Evolutionary conservation across 2,888 invertebrate genomes (phyloP), one percentile per base, ranked within the genome.

Genomic region (Tetanocera ferruginea): DNA sequence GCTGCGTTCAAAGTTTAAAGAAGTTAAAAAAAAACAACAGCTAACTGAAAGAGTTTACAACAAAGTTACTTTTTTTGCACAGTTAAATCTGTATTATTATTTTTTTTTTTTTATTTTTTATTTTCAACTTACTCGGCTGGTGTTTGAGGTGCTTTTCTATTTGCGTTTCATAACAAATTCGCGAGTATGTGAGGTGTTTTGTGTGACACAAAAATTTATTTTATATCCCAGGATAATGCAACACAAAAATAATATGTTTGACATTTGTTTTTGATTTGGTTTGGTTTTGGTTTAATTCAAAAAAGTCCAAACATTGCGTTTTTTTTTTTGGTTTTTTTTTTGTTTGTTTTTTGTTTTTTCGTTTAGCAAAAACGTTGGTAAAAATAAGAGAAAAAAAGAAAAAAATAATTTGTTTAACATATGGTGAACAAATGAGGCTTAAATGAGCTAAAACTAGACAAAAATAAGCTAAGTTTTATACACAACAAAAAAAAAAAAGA

Each of bases 101-200:
- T 49, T 74, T 72, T 55, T 74, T 71, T 52, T 5, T 37, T 60
- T 64, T 64, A 77, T 72, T 43, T n/a, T 51, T 43, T 66, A 51
- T 80, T 79, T 74, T 78, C 51, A 60, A 88, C 88, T 88, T 88
- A 88, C 88, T 88, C 88, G 89, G 89, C 88, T 88, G 88, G 88
- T 88, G 88, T 88, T 86, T 88, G 88, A 88, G 88, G 88, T 87
- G 88, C 86, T 88, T 89, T 88, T 88, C 88, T 88, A 86, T 85
- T 79, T 80, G 86, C 86, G 85, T 84, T 84, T 85, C 86, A 84
- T 84, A 81, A 83, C 83, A 83, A 66, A 77, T 76, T 76, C 80
- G 80, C 75, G 79, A 77, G 78, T 76, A 43, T 43, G 51, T 80
- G 83, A 84, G 83, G 83, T 78, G 77, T 77, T 60, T 19, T 37